These are phyloP conservation scores for Bradysia coprophila DNA, from an alignment of 1,140 invertebrate species.

Conservation along the genomic window DNA sequence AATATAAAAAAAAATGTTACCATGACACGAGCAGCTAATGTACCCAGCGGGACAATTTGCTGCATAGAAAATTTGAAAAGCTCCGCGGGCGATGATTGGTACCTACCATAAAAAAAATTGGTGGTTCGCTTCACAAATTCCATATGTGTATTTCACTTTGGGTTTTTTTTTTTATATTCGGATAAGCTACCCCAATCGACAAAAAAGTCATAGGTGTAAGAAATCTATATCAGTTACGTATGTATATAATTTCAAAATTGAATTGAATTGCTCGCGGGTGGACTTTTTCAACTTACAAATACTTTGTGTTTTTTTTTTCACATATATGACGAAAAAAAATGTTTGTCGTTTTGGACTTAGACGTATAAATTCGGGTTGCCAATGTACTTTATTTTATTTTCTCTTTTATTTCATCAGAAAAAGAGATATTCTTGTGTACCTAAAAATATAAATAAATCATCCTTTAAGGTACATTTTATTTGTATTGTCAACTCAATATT, in stretches of 20 bases:
- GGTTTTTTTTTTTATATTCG: too few relatives aligned
- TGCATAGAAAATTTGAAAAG: neutral
- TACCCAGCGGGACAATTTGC: neutral
- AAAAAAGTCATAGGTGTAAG: neutral
- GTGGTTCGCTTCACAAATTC: too few relatives aligned
- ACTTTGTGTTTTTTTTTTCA: neutral
- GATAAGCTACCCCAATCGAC: too few relatives aligned
- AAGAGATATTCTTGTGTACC: neutral
- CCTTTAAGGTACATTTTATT: neutral
- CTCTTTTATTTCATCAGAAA: neutral
- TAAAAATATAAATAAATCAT: neutral
- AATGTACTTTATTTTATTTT: neutral
- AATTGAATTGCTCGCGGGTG: neutral
- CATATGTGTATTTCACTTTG: neutral
- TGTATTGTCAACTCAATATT: neutral
- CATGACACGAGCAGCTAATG: neutral
- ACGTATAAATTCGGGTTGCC: too few relatives aligned
- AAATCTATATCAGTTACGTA: neutral
- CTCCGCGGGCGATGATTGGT: neutral
- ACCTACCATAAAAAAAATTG: neutral
- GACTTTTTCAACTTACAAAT: neutral
- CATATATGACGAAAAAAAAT: too few relatives aligned
- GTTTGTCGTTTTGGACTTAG: too few relatives aligned
- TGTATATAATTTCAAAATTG: neutral
- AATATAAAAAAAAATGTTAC: neutral